phyloP scores from a whole-genome alignment of 1,140 invertebrate genomes.

The Heliconius melpomene region DNA sequence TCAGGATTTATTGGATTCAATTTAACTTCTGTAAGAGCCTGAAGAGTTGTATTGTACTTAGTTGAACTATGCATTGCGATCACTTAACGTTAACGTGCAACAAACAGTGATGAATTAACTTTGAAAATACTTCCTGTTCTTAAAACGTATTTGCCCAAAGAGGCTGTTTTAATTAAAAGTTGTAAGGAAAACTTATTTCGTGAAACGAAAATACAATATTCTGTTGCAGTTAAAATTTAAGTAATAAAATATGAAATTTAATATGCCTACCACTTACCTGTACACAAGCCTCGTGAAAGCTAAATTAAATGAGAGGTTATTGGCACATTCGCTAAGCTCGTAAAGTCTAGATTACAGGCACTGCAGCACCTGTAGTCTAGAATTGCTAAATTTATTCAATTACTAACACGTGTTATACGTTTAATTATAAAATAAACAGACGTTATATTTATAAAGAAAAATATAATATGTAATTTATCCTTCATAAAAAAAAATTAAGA shows the following conservation, averaged over 20 bases:
- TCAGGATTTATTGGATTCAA: neutral
- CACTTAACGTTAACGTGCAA: neutral
- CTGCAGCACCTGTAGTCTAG: neutral
- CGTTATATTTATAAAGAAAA: too few species aligned
- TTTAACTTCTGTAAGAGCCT: slow-evolving; percentile 10
- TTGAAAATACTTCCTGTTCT: neutral
- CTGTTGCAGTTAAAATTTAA: neutral
- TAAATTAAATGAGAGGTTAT: slow-evolving; percentile 23
- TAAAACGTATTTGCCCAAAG: neutral
- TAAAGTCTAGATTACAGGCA: slow-evolving; percentile 15
- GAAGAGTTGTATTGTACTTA: neutral
- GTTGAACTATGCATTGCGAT: neutral
- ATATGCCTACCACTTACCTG: neutral
- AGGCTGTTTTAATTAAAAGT: neutral
- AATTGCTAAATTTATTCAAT: neutral
- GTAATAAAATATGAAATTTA: slow-evolving; percentile 9
- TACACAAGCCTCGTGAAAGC: slow-evolving; percentile 10
- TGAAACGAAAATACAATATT: neutral
- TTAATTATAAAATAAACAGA: too few species aligned
- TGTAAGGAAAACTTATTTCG: neutral
- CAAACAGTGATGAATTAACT: neutral
- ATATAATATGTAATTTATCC: too few species aligned
- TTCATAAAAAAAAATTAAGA: too few species aligned
- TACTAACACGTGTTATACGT: neutral
- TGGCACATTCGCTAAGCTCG: slow-evolving; percentile 19